Evolutionary conservation across 2,888 invertebrate species (phyloP), one percentile per base, ranked within the genome.

Genomic region (Ophion slaviceki): DNA sequence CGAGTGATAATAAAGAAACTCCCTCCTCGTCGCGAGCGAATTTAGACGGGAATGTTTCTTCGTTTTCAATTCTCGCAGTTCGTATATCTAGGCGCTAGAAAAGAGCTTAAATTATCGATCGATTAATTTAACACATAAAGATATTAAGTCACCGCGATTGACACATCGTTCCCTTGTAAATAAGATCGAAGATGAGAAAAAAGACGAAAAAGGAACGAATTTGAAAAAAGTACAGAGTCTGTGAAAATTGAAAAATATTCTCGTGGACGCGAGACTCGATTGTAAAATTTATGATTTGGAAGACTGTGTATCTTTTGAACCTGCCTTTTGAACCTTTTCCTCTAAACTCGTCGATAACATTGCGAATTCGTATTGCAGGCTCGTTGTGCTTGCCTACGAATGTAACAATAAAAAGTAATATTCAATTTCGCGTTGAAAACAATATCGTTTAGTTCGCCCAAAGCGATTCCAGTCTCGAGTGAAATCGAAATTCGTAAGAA

Each of bases 71-170:
- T 77, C 57, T 76, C 76, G 24, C 70, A 77, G 72, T 79, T 72
- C 24, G 3, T 61, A 61, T 10, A 47, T 28, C 74, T 70, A 67
- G 40, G 68, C 64, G 57, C 78, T 36, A 80, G 61, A 64, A 57
- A 83, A 70, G 59, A 66, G 28, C 45, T 72, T 59, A 70, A 86
- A 79, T 71, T 67, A 84, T 75, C 76, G 36, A 66, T 84, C 67
- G 61, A 84, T 82, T 87, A 80, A 86, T 86, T 87, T 84, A 84
- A 80, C 45, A 40, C 40, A 7, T 40, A 75, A 66, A 67, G 64
- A 81, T 79, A 83, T 81, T 78, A 59, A 78, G 68, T 78, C 64
- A 77, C 74, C 47, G 74, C 78, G 85, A 74, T 68, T 70, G 17
- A 64, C 72, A 75, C 57, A 7, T 84, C 76, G 47, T 80, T 80